Evolutionary conservation across 2,888 invertebrate species (phyloP), one percentile per base, ranked within the genome.

Genomic region (Pseudoips prasinana): DNA sequence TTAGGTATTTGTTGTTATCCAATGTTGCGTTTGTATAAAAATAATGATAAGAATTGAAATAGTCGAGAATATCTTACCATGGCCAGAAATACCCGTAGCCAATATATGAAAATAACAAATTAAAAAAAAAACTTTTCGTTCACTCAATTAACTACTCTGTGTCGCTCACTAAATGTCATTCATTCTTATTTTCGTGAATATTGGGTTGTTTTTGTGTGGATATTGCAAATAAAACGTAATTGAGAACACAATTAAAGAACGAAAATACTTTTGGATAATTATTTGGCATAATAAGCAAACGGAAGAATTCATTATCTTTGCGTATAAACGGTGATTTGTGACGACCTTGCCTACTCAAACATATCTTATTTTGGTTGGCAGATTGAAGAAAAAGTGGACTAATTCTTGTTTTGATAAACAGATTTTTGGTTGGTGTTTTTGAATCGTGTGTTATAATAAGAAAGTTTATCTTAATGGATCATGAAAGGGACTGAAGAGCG

Each of bases 121-220:
- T n/a, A n/a, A n/a, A n/a, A 5, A 14, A 14, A 14, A 20, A 29
- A 28, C 28, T 6, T 20, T 20, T 14, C 14, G 5, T 14, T 14
- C 14, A 14, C 5, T 14, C 14, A 14, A 5, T 14, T n/a, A n/a
- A n/a, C n/a, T n/a, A n/a, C n/a, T n/a, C n/a, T n/a, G n/a, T n/a
- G n/a, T n/a, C n/a, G 14, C 5, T 14, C 14, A 14, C 14, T 14
- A 14, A 3, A 14, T 14, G 14, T 55, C 47, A 46, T 53, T 71
- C 69, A 53, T 63, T 73, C 64, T 35, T 71, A 67, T 66, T 71
- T 73, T 77, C 61, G 54, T 69, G 69, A 64, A 60, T 71, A 72
- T 70, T 73, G 73, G 64, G 66, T 79, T 82, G 80, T 82, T 82
- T 81, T 80, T 76, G 72, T 79, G 71, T 68, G 55, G 59, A 47